Conservation (phyloP, 2,113 vertebrate species). For the Scartelaos histophorus region DNA sequence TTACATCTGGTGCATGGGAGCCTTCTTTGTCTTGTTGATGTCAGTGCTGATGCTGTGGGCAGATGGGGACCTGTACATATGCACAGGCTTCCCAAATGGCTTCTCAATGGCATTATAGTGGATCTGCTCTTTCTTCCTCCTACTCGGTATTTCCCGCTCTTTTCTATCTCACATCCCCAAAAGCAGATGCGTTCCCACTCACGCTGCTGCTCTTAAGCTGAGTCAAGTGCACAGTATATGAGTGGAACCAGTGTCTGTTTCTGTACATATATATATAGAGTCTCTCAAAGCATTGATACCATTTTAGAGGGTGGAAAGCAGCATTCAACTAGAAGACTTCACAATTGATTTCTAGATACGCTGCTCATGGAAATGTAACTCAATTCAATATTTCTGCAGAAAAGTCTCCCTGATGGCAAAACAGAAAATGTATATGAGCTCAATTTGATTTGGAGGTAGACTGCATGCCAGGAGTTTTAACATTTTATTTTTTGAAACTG, state of each 20-base stretch:
- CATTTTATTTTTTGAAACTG: not conserved
- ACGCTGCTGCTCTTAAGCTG: slow-evolving; percentile 42
- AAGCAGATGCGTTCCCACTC: slow-evolving; percentile 58
- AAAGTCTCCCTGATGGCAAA: not conserved
- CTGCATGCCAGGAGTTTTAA: not conserved
- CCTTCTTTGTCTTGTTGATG: slow-evolving; percentile 72
- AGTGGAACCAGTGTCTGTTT: slow-evolving; percentile 20
- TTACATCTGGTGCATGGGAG: slow-evolving; percentile 62
- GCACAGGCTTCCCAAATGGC: slow-evolving; percentile 71
- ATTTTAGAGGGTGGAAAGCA: not conserved
- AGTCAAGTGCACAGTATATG: slow-evolving; percentile 51
- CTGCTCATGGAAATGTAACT: not conserved
- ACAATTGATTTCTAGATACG: not conserved
- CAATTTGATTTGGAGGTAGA: not conserved
- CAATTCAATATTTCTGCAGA: not conserved
- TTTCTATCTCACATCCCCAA: slow-evolving; percentile 47
- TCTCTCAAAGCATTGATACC: slow-evolving; percentile 1
- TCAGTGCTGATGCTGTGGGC: slow-evolving; percentile 72
- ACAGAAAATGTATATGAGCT: not conserved
- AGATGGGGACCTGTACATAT: slow-evolving; percentile 68
- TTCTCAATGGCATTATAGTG: slow-evolving; percentile 69
- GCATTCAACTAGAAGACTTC: not conserved
- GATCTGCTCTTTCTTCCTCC: slow-evolving; percentile 62
- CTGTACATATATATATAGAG: not conserved
- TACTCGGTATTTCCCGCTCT: slow-evolving; percentile 56